These are phyloP conservation scores for Ciona savignyi DNA, from an alignment of 23 tunicate species.

Conservation along the genomic window DNA sequence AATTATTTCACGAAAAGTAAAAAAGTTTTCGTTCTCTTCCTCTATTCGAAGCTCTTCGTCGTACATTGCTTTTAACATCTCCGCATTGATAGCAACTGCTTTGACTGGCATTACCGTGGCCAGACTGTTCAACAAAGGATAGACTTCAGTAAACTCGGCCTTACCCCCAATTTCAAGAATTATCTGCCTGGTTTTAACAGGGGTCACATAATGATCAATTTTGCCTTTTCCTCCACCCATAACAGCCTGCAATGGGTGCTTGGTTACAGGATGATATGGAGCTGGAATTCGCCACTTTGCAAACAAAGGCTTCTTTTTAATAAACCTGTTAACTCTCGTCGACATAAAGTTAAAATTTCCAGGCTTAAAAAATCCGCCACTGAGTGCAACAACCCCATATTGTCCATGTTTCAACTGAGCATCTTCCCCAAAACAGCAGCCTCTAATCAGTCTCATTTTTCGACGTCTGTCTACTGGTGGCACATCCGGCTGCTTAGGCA, in stretches of 20 bases:
- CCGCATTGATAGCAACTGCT: slow-evolving; percentile 53
- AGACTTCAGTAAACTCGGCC: slow-evolving; percentile 58
- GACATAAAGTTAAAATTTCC: slow-evolving; percentile 46
- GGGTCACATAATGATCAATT: slow-evolving; percentile 85
- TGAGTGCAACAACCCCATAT: slow-evolving; percentile 69
- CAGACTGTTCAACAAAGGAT: slow-evolving; percentile 17
- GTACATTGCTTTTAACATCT: slow-evolving; percentile 70
- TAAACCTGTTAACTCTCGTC: slow-evolving; percentile 33
- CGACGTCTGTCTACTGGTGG: slow-evolving; percentile 46
- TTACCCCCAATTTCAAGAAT: slow-evolving; percentile 78
- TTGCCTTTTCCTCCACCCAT: slow-evolving; percentile 99
- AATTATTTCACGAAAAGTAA: slow-evolving; percentile 86
- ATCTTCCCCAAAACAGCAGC: slow-evolving; percentile 62
- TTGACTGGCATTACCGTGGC: slow-evolving; percentile 58
- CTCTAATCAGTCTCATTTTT: slow-evolving; percentile 29
- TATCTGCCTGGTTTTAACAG: slow-evolving; percentile 75
- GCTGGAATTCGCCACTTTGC: slow-evolving; percentile 72
- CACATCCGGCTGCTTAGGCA: slow-evolving; percentile 11
- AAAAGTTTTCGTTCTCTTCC: slow-evolving; percentile 94
- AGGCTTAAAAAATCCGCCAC: slow-evolving; percentile 59
- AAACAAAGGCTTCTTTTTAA: slow-evolving; percentile 29
- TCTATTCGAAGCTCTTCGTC: slow-evolving; percentile 87
- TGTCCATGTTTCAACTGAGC: slow-evolving; percentile 53
- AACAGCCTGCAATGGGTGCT: slow-evolving; percentile 85
- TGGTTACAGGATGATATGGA: slow-evolving; percentile 75